phyloP scores from a whole-genome alignment of 2,888 invertebrate species.

The Melanostoma scalare region DNA sequence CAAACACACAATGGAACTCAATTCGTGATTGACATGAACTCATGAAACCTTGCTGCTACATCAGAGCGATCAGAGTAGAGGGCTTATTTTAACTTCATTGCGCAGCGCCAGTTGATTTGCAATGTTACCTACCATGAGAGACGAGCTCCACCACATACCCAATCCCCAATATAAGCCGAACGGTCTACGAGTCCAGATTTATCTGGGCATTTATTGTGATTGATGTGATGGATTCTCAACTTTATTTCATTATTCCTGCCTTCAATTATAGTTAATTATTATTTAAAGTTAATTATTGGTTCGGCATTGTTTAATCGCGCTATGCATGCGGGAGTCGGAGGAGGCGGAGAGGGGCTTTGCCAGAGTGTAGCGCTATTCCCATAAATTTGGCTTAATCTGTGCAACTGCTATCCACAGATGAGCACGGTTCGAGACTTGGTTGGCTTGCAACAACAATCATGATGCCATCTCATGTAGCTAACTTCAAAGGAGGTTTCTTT shows the following conservation, averaged over 20 bases:
- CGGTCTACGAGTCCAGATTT: slow-evolving; percentile 62
- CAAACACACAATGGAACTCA: slow-evolving; percentile 56
- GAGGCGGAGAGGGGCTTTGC: not conserved
- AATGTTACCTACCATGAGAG: slow-evolving; percentile 17
- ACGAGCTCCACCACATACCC: not conserved
- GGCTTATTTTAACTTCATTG: slow-evolving; percentile 30
- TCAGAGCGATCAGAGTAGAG: slow-evolving; percentile 50
- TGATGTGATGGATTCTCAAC: slow-evolving; percentile 72
- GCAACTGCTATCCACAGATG: slow-evolving; percentile 25
- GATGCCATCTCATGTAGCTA: slow-evolving; percentile 9
- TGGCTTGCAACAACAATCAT: not conserved
- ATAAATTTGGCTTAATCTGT: slow-evolving; percentile 56
- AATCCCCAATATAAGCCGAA: slow-evolving; percentile 19
- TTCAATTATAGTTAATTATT: slow-evolving; percentile 73
- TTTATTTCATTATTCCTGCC: slow-evolving; percentile 71
- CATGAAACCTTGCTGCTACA: slow-evolving; percentile 52
- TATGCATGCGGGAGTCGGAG: not conserved
- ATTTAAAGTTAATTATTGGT: slow-evolving; percentile 72
- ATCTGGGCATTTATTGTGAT: slow-evolving; percentile 70
- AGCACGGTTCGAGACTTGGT: not conserved
- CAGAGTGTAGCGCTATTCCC: slow-evolving; percentile 51
- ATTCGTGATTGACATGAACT: slow-evolving; percentile 71
- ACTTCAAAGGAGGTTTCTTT: slow-evolving; percentile 2
- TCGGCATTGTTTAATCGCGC: slow-evolving; percentile 58
- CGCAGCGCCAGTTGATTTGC: slow-evolving; percentile 55